These are phyloP conservation scores for Dendrolimus pini DNA, from an alignment of 2,888 invertebrate genomes.

Conservation along the genomic window DNA sequence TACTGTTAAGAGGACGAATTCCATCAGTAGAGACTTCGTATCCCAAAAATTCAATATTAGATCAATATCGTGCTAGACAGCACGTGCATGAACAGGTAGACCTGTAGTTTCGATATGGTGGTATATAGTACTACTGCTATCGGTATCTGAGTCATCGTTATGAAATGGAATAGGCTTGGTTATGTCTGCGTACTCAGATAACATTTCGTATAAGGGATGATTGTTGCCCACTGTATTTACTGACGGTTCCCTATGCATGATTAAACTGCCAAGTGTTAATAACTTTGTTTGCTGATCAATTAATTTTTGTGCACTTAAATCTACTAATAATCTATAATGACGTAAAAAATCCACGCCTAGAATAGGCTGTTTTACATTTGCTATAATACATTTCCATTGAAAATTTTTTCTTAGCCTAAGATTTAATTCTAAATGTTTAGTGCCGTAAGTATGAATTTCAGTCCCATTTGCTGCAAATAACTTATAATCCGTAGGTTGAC, in stretches of 20 bases:
- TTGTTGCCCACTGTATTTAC: constrained; percentile 1
- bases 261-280: constrained; percentile 6
- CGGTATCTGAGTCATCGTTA: constrained; percentile 5
- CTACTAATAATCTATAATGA: constrained; percentile 15
- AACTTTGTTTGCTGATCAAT: constrained; percentile 15
- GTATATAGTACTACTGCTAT: background rate
- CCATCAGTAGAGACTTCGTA: constrained; percentile 4
- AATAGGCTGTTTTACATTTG: constrained; percentile 17
- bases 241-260: constrained; percentile 1
- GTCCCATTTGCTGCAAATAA: constrained; percentile 16
- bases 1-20: constrained; percentile 4
- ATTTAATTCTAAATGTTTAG: constrained; percentile 11
- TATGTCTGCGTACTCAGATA: constrained; percentile 12
- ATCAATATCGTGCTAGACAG: too few species aligned
- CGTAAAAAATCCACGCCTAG: too few species aligned
- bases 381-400: constrained; percentile 18
- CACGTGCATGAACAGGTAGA: constrained; percentile 26
- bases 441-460: constrained; percentile 12
- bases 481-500: constrained; percentile 5
- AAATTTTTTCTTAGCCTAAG: constrained; percentile 9
- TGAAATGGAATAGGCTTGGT: constrained; percentile 15
- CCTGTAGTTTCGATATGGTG: constrained; percentile 35
- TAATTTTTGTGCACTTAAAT: constrained; percentile 11
- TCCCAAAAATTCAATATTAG: constrained; percentile 13
- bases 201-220: constrained; percentile 10